Base-by-base conservation (phyloP, 2,888 invertebrate genomes). In the Allygus modestus region DNA sequence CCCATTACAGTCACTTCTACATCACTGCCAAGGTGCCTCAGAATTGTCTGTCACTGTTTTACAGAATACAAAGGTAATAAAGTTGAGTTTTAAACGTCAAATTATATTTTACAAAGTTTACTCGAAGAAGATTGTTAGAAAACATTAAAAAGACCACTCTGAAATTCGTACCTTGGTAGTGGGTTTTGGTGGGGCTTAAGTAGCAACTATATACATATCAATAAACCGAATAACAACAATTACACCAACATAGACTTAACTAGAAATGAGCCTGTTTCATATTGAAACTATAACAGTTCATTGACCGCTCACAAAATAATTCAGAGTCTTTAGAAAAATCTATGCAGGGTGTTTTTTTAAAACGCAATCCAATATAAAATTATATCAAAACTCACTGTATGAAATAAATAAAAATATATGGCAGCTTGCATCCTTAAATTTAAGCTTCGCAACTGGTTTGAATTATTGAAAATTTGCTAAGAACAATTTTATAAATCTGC, bases 241-340 rank as follows among this genome's bases (percentile, higher is more conserved):
- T 58, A 65, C 31, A 65, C 65, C 28, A 65, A 54, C 54, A 54
- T 46, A 46, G 12, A 15, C 46, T 46, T 46, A 17, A 12, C 46
- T 46, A 46, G 1, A 46, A 46, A 12, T 46, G 46, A 46, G 46
- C n/a, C n/a, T n/a, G n/a, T n/a, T n/a, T n/a, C n/a, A n/a, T n/a
- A n/a, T n/a, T n/a, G n/a, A n/a, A n/a, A n/a, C n/a, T n/a, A n/a
- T n/a, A n/a, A n/a, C n/a, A n/a, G n/a, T n/a, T n/a, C n/a, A n/a
- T n/a, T n/a, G n/a, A n/a, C n/a, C n/a, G n/a, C n/a, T n/a, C n/a
- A n/a, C n/a, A n/a, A n/a, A n/a, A n/a, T n/a, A n/a, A n/a, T n/a
- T n/a, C n/a, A n/a, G n/a, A n/a, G n/a, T n/a, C n/a, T n/a, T n/a
- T n/a, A n/a, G n/a, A n/a, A n/a, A n/a, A n/a, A n/a, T n/a, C n/a